Evolutionary conservation across 2,797 vertebrate genomes (phyloP).

Genomic region (Manis javanica): DNA sequence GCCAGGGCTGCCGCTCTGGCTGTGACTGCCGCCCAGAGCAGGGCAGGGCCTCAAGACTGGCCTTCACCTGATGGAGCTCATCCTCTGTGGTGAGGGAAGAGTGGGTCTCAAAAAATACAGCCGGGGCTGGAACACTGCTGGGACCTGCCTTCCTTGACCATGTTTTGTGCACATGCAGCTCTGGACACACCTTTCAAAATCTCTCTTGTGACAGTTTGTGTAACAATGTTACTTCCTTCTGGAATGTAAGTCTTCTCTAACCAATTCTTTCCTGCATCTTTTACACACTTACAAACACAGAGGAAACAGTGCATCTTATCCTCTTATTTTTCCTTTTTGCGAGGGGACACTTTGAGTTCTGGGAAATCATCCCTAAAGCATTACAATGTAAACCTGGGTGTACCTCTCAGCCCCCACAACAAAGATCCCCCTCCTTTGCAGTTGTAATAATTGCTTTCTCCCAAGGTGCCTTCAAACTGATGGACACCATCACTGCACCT

Average conservation of each 20-base stretch:
- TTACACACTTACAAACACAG: not conserved
- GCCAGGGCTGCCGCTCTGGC: not conserved
- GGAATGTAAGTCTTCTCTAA: conserved; percentile 1
- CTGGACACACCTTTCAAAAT: conserved; percentile 60
- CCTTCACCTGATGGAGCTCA: not conserved
- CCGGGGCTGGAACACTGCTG: not conserved
- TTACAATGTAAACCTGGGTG: conserved; percentile 44
- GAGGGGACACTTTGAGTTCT: not conserved
- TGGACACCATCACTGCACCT: not conserved
- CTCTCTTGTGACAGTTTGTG: conserved; percentile 44
- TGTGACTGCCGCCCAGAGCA: not conserved
- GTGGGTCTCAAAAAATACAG: not conserved
- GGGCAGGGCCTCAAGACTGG: not conserved
- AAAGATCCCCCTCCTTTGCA: no score
- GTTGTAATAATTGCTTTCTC: not conserved
- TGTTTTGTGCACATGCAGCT: not conserved
- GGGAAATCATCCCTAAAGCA: not conserved
- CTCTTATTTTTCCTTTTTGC: not conserved
- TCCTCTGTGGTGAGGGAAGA: not conserved
- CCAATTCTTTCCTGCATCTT: not conserved
- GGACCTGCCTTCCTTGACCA: not conserved
- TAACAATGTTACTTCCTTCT: conserved; percentile 56
- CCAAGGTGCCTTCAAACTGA: not conserved
- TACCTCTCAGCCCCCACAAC: not conserved
- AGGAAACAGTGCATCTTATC: not conserved